Evolutionary conservation across 1,140 invertebrate genomes (phyloP).

Genomic region (Laupala kohalensis): DNA sequence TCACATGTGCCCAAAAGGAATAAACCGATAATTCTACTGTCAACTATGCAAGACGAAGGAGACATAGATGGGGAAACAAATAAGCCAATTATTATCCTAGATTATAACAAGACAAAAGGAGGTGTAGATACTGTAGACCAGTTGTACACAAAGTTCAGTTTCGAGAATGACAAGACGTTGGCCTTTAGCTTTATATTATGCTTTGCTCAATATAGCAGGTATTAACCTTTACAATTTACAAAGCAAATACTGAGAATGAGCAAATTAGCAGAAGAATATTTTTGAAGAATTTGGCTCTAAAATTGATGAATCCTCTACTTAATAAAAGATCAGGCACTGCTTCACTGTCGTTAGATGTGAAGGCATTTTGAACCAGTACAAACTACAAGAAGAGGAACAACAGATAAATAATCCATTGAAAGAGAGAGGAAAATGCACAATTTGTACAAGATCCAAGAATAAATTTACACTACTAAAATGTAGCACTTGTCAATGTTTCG

Average conservation of each 20-base stretch:
- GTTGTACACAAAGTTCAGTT: not conserved
- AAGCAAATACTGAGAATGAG: not conserved
- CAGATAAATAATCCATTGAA: no score
- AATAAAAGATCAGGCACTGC: no score
- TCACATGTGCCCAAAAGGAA: constrained; percentile 17
- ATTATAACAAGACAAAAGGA: not conserved
- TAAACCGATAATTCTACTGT: constrained; percentile 10
- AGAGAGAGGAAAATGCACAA: no score
- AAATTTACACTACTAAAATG: no score
- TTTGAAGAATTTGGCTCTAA: not conserved
- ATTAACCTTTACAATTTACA: not conserved
- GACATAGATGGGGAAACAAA: not conserved
- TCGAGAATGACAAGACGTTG: not conserved
- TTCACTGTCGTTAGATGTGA: no score
- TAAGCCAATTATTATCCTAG: not conserved
- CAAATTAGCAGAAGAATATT: not conserved
- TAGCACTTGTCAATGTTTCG: no score
- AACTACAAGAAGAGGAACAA: no score
- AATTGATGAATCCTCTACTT: no score
- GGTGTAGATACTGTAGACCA: not conserved
- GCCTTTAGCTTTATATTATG: not conserved
- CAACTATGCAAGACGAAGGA: constrained; percentile 10
- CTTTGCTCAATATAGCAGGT: not conserved
- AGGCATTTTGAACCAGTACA: no score
- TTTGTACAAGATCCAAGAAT: no score